Conservation (phyloP, 2,888 invertebrate species). For the Apoderus coryli region DNA sequence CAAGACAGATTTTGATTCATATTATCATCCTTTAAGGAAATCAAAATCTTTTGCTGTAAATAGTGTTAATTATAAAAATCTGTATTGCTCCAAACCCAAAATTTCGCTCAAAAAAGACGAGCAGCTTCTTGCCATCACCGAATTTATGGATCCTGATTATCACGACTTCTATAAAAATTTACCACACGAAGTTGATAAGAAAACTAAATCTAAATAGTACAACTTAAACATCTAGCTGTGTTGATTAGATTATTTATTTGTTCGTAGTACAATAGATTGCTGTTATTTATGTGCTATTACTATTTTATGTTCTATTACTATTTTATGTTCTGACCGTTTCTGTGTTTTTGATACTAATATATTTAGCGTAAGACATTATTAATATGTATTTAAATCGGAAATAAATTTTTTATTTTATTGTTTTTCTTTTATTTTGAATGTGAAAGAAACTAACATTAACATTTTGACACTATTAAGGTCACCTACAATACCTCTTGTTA, state of each 20-base stretch:
- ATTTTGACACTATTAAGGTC: conserved; percentile 1
- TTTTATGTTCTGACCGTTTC: conserved; percentile 2
- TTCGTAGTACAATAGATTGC: conserved; percentile 2
- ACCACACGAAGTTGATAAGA: conserved; percentile 7
- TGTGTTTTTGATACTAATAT: conserved; percentile 3
- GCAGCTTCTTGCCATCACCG: conserved; percentile 7
- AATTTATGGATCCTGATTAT: conserved; percentile 8
- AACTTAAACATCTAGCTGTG: conserved; percentile 4
- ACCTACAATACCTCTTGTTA: conserved; percentile 3
- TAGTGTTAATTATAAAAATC: conserved; percentile 6
- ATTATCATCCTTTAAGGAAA: conserved; percentile 7
- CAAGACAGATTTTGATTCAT: conserved; percentile 8
- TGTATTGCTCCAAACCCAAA: conserved; percentile 6
- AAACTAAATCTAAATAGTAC: conserved; percentile 4
- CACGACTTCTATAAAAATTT: conserved; percentile 7
- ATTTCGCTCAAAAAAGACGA: conserved; percentile 8
- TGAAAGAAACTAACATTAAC: conserved; percentile 2
- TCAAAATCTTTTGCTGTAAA: conserved; percentile 5
- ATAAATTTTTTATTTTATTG: neutral
- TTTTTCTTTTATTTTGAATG: conserved; percentile 1
- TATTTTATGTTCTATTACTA: conserved; percentile 1
- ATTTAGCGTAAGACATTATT: conserved; percentile 1
- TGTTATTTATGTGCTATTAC: neutral
- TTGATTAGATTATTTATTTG: conserved; percentile 6
- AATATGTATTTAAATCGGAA: conserved; percentile 1